These are phyloP conservation scores for Salvelinus namaycush DNA, from an alignment of 2,113 vertebrate species.

Conservation along the genomic window DNA sequence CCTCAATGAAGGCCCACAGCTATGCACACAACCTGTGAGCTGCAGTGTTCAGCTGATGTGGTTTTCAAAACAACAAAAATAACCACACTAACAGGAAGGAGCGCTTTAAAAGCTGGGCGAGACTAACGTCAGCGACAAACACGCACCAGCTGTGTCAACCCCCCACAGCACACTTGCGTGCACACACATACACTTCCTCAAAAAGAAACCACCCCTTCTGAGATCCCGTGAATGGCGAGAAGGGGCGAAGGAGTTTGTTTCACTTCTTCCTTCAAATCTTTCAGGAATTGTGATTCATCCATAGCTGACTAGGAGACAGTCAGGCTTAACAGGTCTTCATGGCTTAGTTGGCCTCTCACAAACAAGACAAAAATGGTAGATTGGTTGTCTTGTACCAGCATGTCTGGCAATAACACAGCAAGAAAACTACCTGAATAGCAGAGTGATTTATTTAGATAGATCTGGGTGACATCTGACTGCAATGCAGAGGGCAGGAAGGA, in stretches of 20 bases:
- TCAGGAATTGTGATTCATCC: neutral
- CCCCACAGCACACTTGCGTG: neutral
- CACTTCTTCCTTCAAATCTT: constrained; percentile 30
- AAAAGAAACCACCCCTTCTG: neutral
- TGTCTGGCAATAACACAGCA: neutral
- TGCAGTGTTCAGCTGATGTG: neutral
- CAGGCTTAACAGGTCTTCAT: no score
- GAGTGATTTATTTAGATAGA: constrained; percentile 4
- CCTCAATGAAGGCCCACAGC: neutral
- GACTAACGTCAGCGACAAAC: neutral
- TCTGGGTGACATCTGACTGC: constrained; percentile 16
- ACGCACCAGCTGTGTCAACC: constrained; percentile 15
- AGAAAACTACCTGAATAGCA: neutral
- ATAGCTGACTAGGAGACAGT: constrained; percentile 4
- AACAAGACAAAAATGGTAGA: neutral
- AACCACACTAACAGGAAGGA: constrained; percentile 10
- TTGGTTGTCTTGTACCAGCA: neutral
- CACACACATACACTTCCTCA: neutral
- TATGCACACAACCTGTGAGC: constrained; percentile 10
- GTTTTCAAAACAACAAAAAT: constrained; percentile 6
- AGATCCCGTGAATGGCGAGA: constrained; percentile 17
- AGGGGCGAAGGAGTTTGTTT: constrained; percentile 26
- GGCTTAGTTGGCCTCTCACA: no score
- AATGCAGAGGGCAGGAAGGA: neutral
- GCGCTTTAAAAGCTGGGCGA: neutral